Evolutionary conservation across 2,113 vertebrate species (phyloP).

Genomic region (Neofelis nebulosa): DNA sequence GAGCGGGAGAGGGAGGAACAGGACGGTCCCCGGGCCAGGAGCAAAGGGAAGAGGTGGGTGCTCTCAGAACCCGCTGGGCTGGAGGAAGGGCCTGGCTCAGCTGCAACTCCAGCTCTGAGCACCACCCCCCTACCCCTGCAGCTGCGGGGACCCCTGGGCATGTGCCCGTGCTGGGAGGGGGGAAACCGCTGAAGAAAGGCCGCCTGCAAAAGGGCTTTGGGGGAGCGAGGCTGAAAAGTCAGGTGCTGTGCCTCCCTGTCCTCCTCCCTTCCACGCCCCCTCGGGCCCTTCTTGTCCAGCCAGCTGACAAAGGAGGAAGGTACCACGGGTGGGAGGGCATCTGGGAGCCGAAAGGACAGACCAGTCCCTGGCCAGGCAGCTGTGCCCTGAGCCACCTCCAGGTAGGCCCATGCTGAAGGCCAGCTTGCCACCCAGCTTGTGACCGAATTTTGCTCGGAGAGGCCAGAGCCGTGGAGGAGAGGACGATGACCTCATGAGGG

Average conservation of each 20-base stretch:
- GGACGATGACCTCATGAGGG: neutral
- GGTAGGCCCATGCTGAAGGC: neutral
- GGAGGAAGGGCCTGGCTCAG: neutral
- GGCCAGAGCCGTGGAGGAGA: neutral
- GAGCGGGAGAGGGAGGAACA: too few relatives aligned
- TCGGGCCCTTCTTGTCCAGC: neutral
- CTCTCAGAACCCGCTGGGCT: too few relatives aligned
- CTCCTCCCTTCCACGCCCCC: neutral
- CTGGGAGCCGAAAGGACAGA: neutral
- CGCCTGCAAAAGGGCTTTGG: neutral
- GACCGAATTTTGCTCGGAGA: neutral
- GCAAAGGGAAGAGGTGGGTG: neutral
- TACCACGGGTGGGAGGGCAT: accelerated
- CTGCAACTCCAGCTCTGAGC: neutral
- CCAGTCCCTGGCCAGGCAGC: neutral
- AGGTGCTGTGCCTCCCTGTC: neutral
- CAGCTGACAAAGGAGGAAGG: neutral
- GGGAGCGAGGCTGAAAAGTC: neutral
- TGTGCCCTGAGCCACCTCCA: neutral
- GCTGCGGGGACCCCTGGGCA: neutral
- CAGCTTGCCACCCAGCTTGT: neutral
- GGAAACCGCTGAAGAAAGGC: neutral
- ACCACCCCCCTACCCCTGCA: neutral
- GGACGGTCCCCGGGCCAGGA: too few relatives aligned
- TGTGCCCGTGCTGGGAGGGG: too few relatives aligned